These are phyloP conservation scores for Anoplophora glabripennis DNA, from an alignment of 1,140 invertebrate genomes.

Conservation along the genomic window DNA sequence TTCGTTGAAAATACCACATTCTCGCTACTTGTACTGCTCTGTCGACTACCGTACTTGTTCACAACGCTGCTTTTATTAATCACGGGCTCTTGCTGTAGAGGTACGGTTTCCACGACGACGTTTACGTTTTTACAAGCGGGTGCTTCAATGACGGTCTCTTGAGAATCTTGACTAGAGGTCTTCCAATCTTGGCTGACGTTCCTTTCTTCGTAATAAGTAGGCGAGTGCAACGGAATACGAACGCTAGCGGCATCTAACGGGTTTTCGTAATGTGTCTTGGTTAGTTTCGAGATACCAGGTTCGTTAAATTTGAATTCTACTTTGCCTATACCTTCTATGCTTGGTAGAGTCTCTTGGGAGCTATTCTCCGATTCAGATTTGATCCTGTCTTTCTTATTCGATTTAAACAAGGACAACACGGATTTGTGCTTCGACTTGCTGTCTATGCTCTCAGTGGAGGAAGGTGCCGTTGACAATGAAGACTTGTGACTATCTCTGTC, in stretches of 20 bases:
- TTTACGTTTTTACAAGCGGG: conserved; percentile 46
- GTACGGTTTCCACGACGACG: conserved; percentile 12
- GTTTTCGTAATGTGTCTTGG: conserved; percentile 53
- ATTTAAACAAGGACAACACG: conserved; percentile 62
- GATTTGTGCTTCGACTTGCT: conserved; percentile 57
- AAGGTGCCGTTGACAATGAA: conserved; percentile 30
- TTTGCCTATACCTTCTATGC: conserved; percentile 34
- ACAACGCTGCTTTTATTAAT: conserved; percentile 8
- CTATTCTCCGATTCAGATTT: conserved; percentile 41
- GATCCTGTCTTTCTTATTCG: conserved; percentile 48
- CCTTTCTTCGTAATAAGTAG: conserved; percentile 58
- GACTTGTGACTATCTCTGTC: conserved; percentile 48
- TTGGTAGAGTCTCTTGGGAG: conserved; percentile 48
- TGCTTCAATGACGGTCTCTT: conserved; percentile 44
- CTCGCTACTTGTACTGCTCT: conserved; percentile 46
- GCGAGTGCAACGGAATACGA: conserved; percentile 64
- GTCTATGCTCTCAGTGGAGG: conserved; percentile 46
- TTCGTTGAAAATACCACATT: conserved; percentile 46
- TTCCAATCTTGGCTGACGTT: conserved; percentile 38
- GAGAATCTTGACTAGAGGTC: conserved; percentile 41
- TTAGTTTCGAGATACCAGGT: background rate
- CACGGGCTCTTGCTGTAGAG: conserved; percentile 16
- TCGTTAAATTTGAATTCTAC: conserved; percentile 44
- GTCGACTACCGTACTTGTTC: conserved; percentile 27
- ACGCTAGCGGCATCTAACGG: conserved; percentile 58